A percentile compares a stretch with the other conserved stretches of the same genome.
phyloP scores from a whole-genome alignment of 1,140 invertebrate genomes.

The Conopomorpha cramerella region DNA sequence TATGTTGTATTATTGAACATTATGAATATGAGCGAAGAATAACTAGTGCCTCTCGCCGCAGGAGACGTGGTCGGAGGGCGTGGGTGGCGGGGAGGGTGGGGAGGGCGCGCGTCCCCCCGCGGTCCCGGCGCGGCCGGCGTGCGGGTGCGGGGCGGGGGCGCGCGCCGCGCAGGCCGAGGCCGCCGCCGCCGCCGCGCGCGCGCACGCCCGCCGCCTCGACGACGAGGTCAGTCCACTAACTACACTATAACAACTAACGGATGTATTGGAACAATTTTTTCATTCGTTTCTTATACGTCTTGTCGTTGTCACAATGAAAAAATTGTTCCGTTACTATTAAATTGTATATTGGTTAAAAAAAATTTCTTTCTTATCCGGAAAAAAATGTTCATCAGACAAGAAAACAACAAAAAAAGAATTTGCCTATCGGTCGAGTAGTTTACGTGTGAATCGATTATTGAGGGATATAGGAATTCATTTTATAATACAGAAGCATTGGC shows the following conservation, averaged over 20 bases:
- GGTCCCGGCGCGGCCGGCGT: conserved; percentile 4
- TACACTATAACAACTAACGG: background rate
- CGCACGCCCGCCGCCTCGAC: conserved; percentile 62
- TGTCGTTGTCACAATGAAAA: too few relatives aligned
- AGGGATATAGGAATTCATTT: too few relatives aligned
- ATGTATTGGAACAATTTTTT: too few relatives aligned
- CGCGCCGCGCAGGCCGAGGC: conserved; percentile 29
- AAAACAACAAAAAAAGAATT: too few relatives aligned
- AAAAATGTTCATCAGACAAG: too few relatives aligned
- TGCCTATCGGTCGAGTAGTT: too few relatives aligned
- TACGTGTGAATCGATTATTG: too few relatives aligned
- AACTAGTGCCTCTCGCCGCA: background rate
- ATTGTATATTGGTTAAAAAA: too few relatives aligned
- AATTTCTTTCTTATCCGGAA: too few relatives aligned
- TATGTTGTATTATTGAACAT: background rate
- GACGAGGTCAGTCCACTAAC: conserved; percentile 53
- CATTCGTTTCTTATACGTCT: too few relatives aligned
- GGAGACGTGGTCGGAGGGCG: background rate
- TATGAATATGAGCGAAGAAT: background rate
- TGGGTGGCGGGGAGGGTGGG: conserved; percentile 23
- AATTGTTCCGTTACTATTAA: too few relatives aligned
- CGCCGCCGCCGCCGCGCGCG: conserved; percentile 23
- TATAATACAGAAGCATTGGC: too few relatives aligned
- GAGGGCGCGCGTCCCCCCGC: conserved; percentile 8
- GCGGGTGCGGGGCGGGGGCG: conserved; percentile 30